Conservation (phyloP, 2,113 vertebrate genomes). For the Coturnix japonica region DNA sequence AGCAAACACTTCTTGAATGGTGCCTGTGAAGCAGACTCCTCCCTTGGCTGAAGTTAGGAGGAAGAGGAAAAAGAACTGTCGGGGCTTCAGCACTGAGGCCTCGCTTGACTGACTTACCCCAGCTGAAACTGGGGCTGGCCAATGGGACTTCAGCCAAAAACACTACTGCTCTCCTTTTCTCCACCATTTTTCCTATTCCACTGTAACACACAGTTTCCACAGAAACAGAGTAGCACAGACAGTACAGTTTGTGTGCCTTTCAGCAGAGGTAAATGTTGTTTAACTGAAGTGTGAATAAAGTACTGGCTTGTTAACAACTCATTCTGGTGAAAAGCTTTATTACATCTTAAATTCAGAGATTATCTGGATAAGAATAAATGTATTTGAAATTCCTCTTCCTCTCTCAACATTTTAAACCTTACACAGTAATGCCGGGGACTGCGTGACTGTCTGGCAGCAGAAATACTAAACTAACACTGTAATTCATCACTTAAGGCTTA, state of each 20-base stretch:
- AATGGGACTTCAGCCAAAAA: neutral
- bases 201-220: slow-evolving; percentile 44
- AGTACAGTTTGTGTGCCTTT: neutral
- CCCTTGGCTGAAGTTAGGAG: neutral
- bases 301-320: neutral
- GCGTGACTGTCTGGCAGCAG: neutral
- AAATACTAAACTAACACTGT: neutral
- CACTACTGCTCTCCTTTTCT: slow-evolving; percentile 8
- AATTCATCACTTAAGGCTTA: neutral
- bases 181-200: neutral
- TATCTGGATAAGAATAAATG: neutral
- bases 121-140: neutral
- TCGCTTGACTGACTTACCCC: neutral
- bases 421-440: neutral
- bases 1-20: neutral
- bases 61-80: neutral
- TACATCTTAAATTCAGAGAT: neutral
- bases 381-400: neutral
- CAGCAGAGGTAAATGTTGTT: neutral
- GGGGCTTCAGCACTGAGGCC: neutral
- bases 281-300: neutral
- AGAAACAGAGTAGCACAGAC: slow-evolving; percentile 38
- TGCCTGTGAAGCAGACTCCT: neutral
- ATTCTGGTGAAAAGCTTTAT: neutral
- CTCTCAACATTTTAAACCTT: neutral